These are phyloP conservation scores for Thereva unica DNA, from an alignment of 2,888 invertebrate species.

Conservation along the genomic window DNA sequence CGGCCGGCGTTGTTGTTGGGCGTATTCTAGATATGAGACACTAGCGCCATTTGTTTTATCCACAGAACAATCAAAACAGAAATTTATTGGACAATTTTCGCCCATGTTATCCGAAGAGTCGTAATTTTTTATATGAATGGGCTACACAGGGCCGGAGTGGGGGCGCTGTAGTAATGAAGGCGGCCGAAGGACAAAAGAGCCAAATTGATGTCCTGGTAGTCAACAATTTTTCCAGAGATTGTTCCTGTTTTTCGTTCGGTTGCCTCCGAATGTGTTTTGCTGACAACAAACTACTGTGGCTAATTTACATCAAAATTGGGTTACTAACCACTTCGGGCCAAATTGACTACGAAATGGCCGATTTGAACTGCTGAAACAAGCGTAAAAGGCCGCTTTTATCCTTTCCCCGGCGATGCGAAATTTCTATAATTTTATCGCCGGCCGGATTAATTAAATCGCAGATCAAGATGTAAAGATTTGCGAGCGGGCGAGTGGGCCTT, in stretches of 20 bases:
- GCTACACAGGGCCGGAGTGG: conserved; percentile 4
- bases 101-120: conserved; percentile 33
- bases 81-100: conserved; percentile 42
- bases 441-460: too few species aligned
- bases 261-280: conserved; percentile 3
- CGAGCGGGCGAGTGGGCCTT: too few species aligned
- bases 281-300: conserved; percentile 18
- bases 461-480: too few species aligned
- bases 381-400: too few species aligned
- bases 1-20: background rate
- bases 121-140: conserved; percentile 34
- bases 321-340: conserved; percentile 20
- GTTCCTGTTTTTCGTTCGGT: conserved; percentile 23
- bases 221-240: conserved; percentile 30
- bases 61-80: conserved; percentile 41
- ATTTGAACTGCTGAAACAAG: too few species aligned
- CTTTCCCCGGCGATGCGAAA: too few species aligned
- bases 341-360: conserved; percentile 13
- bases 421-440: too few species aligned
- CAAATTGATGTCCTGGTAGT: conserved; percentile 31
- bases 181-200: conserved; percentile 7
- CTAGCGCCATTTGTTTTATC: conserved; percentile 37
- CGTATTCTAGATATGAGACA: conserved; percentile 30
- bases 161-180: background rate
- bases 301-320: conserved; percentile 31